Evolutionary conservation across 2,888 invertebrate species (phyloP).

Genomic region (Drosophila longiperda): DNA sequence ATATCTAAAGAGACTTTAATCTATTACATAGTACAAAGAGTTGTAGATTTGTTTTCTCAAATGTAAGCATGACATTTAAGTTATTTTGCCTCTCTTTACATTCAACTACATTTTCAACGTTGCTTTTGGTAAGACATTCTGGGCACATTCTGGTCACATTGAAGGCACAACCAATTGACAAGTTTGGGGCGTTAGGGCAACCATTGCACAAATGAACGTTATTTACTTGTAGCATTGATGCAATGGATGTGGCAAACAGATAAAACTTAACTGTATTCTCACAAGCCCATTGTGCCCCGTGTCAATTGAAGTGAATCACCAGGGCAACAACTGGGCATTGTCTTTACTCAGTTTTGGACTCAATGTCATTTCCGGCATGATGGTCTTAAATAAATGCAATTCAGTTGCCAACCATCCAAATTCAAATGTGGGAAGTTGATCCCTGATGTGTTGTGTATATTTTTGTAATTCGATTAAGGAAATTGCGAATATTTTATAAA

Average conservation of each 20-base stretch:
- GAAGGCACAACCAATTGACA: slow-evolving; percentile 41
- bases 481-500: slow-evolving; percentile 16
- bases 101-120: slow-evolving; percentile 22
- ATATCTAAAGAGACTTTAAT: slow-evolving; percentile 67
- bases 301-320: slow-evolving; percentile 55
- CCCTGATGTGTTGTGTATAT: neutral
- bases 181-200: slow-evolving; percentile 20
- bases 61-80: slow-evolving; percentile 77
- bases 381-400: slow-evolving; percentile 49
- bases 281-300: slow-evolving; percentile 51
- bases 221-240: slow-evolving; percentile 41
- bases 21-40: slow-evolving; percentile 66
- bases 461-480: slow-evolving; percentile 5
- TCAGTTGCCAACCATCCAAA: neutral
- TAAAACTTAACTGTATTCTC: slow-evolving; percentile 56
- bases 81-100: slow-evolving; percentile 50
- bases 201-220: slow-evolving; percentile 40
- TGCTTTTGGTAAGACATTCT: slow-evolving; percentile 8
- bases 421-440: neutral
- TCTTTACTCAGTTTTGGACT: slow-evolving; percentile 34
- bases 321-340: slow-evolving; percentile 26
- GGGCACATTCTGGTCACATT: neutral
- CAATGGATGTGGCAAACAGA: slow-evolving; percentile 49
- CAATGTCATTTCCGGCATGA: slow-evolving; percentile 65
- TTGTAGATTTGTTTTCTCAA: slow-evolving; percentile 73